These are phyloP conservation scores for Takifugu ocellatus DNA, from an alignment of 2,797 vertebrate species.

Conservation along the genomic window DNA sequence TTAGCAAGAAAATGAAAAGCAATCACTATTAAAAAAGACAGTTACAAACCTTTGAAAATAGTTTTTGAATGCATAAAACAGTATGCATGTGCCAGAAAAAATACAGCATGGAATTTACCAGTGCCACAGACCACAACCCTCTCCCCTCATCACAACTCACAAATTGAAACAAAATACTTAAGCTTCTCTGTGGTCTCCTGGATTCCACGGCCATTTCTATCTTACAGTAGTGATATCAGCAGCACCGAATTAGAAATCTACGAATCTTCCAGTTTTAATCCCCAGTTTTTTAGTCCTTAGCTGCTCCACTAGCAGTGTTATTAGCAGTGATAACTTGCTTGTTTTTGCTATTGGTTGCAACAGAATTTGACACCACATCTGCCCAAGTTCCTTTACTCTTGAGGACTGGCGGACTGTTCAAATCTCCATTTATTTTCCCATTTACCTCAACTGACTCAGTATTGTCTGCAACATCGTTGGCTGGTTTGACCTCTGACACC, in stretches of 20 bases:
- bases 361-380: constrained; percentile 55
- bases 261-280: constrained; percentile 19
- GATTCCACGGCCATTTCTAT: no score
- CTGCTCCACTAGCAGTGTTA: constrained; percentile 30
- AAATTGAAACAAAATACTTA: constrained; percentile 16
- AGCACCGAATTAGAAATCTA: background rate
- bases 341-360: constrained; percentile 22
- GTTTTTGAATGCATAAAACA: background rate
- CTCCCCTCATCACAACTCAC: constrained; percentile 34
- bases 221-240: background rate
- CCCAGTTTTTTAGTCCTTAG: constrained; percentile 44
- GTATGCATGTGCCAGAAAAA: background rate
- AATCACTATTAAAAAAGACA: no score
- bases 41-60: background rate
- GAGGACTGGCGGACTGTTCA: constrained; percentile 8
- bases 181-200: no score
- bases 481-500: constrained; percentile 16
- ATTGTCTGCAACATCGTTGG: constrained; percentile 22
- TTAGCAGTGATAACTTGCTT: constrained; percentile 31
- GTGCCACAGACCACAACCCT: constrained; percentile 27
- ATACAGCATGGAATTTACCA: constrained; percentile 41
- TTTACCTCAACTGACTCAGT: constrained; percentile 27
- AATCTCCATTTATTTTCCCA: constrained; percentile 27
- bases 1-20: no score
- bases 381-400: constrained; percentile 58